These are phyloP conservation scores for Ephestia elutella DNA, from an alignment of 1,140 invertebrate species.

Conservation along the genomic window DNA sequence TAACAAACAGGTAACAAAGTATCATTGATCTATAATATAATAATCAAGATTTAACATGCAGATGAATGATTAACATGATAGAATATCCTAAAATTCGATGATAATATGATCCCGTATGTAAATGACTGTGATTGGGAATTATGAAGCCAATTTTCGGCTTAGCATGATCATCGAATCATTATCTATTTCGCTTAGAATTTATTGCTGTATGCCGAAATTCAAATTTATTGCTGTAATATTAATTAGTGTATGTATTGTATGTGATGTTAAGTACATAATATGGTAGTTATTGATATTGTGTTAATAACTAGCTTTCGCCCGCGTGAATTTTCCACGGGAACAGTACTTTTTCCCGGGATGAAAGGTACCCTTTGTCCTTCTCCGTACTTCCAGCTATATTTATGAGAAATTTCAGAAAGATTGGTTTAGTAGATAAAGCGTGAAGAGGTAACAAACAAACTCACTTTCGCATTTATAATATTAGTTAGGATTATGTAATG, in stretches of 20 bases:
- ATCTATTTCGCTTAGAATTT: not conserved
- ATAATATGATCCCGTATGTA: not conserved
- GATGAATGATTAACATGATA: not conserved
- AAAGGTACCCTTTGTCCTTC: too few species aligned
- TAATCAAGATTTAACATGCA: not conserved
- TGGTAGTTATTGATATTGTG: too few species aligned
- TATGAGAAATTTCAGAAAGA: too few species aligned
- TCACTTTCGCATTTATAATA: not conserved
- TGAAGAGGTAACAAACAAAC: not conserved
- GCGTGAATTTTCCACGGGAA: too few species aligned
- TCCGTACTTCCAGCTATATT: too few species aligned
- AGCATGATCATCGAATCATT: not conserved
- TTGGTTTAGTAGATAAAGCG: too few species aligned
- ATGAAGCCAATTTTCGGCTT: not conserved
- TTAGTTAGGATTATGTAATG: not conserved
- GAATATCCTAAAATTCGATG: not conserved
- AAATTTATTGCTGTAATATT: too few species aligned
- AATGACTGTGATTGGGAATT: not conserved
- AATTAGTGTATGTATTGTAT: too few species aligned
- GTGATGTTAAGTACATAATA: too few species aligned
- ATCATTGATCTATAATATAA: too few species aligned
- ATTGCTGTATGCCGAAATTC: not conserved
- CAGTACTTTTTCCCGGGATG: too few species aligned
- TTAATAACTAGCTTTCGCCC: not conserved
- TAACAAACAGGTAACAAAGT: too few species aligned